These are phyloP conservation scores for Campylorhamphus procurvoides DNA, from an alignment of 2,113 vertebrate genomes.

Conservation along the genomic window DNA sequence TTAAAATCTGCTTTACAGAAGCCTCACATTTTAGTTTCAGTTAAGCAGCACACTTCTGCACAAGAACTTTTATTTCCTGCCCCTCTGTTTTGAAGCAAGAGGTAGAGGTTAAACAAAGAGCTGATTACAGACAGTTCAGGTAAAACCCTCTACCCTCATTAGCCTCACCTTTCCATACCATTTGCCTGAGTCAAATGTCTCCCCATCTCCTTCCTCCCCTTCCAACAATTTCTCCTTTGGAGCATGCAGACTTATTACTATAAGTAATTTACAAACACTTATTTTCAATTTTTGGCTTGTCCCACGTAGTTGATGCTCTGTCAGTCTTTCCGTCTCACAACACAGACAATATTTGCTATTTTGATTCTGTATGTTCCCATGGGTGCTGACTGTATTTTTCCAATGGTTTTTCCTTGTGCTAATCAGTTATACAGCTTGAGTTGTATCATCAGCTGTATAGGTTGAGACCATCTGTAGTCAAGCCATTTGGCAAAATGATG, in stretches of 20 bases:
- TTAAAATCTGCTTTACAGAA: not conserved
- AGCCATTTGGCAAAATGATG: constrained; percentile 36
- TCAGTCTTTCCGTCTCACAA: not conserved
- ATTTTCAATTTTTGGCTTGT: not conserved
- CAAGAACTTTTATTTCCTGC: not conserved
- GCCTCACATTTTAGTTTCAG: not conserved
- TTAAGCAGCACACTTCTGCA: not conserved
- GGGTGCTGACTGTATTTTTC: constrained; percentile 59
- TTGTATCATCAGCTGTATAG: not conserved
- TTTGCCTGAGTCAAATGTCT: not conserved
- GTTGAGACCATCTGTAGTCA: constrained; percentile 29
- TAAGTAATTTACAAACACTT: not conserved
- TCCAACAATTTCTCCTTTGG: not conserved
- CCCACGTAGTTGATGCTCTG: not conserved
- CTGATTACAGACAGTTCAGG: not conserved
- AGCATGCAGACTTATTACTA: not conserved
- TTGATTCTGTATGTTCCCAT: constrained; percentile 42
- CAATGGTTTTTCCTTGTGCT: constrained; percentile 38
- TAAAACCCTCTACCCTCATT: not conserved
- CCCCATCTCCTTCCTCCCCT: not conserved
- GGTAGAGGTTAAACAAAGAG: not conserved
- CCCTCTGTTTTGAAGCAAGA: not conserved
- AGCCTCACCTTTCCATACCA: not conserved
- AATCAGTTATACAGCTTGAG: constrained; percentile 22
- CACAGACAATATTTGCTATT: not conserved